These are phyloP conservation scores for Catamblyrhynchus diadema DNA, from an alignment of 2,797 vertebrate species.

Conservation along the genomic window DNA sequence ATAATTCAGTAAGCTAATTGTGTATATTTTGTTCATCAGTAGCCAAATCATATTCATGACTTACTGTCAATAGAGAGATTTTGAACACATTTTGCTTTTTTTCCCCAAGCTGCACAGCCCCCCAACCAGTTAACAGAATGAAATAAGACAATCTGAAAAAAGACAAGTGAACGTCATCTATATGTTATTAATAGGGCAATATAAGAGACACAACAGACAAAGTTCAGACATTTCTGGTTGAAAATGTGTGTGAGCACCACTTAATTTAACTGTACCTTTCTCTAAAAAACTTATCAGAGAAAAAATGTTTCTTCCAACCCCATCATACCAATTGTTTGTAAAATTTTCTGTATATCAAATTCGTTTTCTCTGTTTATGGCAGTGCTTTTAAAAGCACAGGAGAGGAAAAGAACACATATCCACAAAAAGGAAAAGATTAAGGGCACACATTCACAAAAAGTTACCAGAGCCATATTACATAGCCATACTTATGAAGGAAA, in stretches of 20 bases:
- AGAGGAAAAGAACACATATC: background rate
- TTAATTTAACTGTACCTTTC: background rate
- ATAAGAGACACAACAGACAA: background rate
- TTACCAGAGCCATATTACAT: background rate
- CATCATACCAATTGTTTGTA: background rate
- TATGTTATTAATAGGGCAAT: background rate
- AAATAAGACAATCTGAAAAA: background rate
- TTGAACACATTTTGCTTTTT: background rate
- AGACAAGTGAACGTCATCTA: background rate
- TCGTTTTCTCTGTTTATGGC: background rate
- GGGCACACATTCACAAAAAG: background rate
- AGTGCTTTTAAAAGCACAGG: background rate
- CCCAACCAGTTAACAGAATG: background rate
- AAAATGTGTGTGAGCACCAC: background rate
- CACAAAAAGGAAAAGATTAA: background rate
- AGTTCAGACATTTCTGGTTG: background rate
- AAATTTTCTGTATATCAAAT: background rate
- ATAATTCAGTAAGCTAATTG: constrained; percentile 4
- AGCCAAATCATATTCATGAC: background rate
- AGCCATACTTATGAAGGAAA: background rate
- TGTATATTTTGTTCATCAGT: background rate
- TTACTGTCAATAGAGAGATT: background rate
- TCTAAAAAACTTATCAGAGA: background rate
- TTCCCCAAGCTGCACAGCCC: background rate
- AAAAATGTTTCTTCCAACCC: background rate